Base-by-base conservation (phyloP, 92 coral and sea anemone species). In the Parazoanthus swiftii region DNA sequence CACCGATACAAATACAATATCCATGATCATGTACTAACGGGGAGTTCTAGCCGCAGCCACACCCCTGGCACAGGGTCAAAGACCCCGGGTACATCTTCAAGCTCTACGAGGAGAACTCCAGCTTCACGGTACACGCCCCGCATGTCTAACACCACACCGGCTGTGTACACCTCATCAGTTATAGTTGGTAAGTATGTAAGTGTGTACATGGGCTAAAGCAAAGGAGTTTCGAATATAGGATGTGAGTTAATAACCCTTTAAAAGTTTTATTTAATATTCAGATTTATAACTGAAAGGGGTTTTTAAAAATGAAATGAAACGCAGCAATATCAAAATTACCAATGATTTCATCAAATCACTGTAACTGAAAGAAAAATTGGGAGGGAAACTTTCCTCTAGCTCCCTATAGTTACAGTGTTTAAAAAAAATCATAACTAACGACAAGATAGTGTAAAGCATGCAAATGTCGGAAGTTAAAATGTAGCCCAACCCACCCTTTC, bases 41-140 rank as follows among this genome's bases (percentile, higher is more conserved):
- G 58, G 5, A 85, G 88, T 56, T 91, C 91, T 39, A 88, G 86
- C 50, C 86, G 86, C 79, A 74, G 82, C 42, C 84, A 80, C 26
- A 85, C 91, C 46, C 88, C 93, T 26, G 86, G 91, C 35, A 89
- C 92, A 23, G 91, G 92, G 3, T 74, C 88, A 8, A 88, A 90
- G 68, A 84, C 87, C 23, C 89, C 92, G 16, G 89, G 89, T 35
- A 85, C 94, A 50, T 81, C 93, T 10, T 66, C 81, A 54, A 90
- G 94, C 26, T 70, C 90, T 38, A 86, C 91, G 23, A 91, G 90
- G 89, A 91, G 89, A 51, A 92, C 96, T 9, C 94, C 98, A 3
- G 88, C 92, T 68, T 95, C 99, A 21, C 93, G 93, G 29, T 94
- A 91, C 29, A 96, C 95, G 20, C 98, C 99, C 48, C 94, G 92